Evolutionary conservation across 2,888 invertebrate species (phyloP).

Genomic region (Hydrotaea diabolus): DNA sequence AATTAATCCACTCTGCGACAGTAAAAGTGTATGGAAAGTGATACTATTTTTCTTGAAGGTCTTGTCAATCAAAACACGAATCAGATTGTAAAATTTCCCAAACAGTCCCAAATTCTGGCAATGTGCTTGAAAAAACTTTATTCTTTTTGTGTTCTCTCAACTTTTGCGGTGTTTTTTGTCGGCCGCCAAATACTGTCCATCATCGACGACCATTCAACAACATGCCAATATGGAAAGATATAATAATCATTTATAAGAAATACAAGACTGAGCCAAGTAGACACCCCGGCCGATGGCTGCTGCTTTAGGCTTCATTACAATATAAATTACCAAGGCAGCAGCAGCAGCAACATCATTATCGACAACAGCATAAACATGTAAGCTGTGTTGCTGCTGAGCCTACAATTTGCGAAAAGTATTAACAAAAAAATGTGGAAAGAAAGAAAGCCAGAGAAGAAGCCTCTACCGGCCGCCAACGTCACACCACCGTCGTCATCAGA

Average conservation of each 20-base stretch:
- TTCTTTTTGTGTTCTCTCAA: no score
- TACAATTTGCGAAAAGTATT: neutral
- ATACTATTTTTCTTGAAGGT: no score
- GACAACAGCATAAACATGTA: neutral
- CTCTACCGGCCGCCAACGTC: neutral
- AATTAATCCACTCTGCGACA: no score
- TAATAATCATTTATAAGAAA: slow-evolving; percentile 7
- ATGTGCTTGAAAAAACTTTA: no score
- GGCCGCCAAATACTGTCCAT: neutral
- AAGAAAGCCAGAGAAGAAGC: neutral
- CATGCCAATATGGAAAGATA: neutral
- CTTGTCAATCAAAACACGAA: no score
- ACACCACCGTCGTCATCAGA: neutral
- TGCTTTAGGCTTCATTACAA: neutral
- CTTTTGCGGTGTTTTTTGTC: no score
- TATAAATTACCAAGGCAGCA: neutral
- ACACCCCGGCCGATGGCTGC: neutral
- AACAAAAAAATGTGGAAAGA: neutral
- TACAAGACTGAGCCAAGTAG: neutral
- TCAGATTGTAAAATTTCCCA: no score
- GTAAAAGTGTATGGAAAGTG: no score
- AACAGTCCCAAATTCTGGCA: no score
- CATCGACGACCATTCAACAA: neutral
- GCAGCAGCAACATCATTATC: neutral
- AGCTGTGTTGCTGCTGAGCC: neutral